Evolutionary conservation across 2,113 vertebrate species (phyloP), one percentile per base, ranked within the genome.

Genomic region (Trachemys scripta): DNA sequence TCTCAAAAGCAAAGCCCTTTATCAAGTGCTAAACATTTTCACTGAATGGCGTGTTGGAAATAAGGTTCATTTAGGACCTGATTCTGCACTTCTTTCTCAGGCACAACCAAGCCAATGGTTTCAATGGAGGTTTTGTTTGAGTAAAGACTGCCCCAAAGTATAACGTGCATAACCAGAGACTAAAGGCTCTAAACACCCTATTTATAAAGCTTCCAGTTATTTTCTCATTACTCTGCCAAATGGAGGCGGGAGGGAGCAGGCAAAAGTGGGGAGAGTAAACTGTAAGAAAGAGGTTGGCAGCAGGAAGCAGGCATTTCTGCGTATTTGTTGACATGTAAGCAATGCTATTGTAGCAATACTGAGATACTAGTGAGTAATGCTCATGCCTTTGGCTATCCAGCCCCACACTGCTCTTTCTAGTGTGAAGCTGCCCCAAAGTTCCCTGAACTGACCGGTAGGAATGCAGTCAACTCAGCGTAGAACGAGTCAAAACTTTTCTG

Each of bases 221-320:
- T 53, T 84, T 82, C 50, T n/a, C 22, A 56, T 89, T 81, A 2
- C 1, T 45, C 57, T 78, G 45, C 57, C n/a, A 91, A 91, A 56
- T 85, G 4, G 16, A 8, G 20, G 6, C 11, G 38, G 19, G 85
- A 10, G 5, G 56, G 6, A 47, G 3, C 0, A 0, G 4, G 27
- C 6, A 75, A 86, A 84, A 92, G 8, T 2, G 1, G 4, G 49
- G 16, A 29, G 92, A 88, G 29, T 5, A 12, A 1, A 17, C 35
- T 7, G 19, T 16, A 42, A 76, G 19, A 9, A 50, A 49, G 24
- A 72, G 42, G 47, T 49, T 82, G 80, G 7, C 29, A 38, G 3
- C 31, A 47, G 1, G n/a, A 82, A 87, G 17, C 51, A 38, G 20
- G 5, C 42, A 14, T 89, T 92, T 57, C 51, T 85, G 87, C 29